These are phyloP conservation scores for Sciurus niger DNA, from an alignment of 2,113 vertebrate species.

Conservation along the genomic window DNA sequence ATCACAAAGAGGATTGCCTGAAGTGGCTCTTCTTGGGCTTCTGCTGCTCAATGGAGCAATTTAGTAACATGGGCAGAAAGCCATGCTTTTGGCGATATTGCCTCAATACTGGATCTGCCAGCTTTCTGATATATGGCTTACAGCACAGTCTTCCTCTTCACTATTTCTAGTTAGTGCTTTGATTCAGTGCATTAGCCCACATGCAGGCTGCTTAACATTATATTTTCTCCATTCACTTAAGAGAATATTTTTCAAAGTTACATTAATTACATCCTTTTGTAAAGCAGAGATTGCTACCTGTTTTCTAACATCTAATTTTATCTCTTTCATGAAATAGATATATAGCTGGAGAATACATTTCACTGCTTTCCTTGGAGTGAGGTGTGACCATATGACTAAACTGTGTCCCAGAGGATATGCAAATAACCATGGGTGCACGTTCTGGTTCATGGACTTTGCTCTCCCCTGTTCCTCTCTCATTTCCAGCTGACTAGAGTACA, in stretches of 20 bases:
- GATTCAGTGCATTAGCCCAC: neutral
- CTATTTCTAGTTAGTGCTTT: neutral
- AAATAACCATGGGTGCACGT: neutral
- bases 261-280: neutral
- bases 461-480: neutral
- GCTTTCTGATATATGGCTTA: neutral
- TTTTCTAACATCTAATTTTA: neutral
- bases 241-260: neutral
- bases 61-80: conserved; percentile 28
- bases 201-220: neutral
- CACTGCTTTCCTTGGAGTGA: neutral
- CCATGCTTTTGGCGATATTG: neutral
- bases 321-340: neutral
- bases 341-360: neutral
- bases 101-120: neutral
- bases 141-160: neutral
- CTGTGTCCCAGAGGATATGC: neutral
- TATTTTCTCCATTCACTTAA: neutral
- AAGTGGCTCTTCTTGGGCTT: conserved; percentile 34
- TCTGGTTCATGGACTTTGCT: neutral
- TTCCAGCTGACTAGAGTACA: neutral
- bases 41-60: neutral
- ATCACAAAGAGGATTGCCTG: neutral
- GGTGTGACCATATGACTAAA: neutral
- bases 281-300: neutral